These are phyloP conservation scores for Microcebus tavaratra DNA, from an alignment of 2,113 vertebrate species.

Conservation along the genomic window DNA sequence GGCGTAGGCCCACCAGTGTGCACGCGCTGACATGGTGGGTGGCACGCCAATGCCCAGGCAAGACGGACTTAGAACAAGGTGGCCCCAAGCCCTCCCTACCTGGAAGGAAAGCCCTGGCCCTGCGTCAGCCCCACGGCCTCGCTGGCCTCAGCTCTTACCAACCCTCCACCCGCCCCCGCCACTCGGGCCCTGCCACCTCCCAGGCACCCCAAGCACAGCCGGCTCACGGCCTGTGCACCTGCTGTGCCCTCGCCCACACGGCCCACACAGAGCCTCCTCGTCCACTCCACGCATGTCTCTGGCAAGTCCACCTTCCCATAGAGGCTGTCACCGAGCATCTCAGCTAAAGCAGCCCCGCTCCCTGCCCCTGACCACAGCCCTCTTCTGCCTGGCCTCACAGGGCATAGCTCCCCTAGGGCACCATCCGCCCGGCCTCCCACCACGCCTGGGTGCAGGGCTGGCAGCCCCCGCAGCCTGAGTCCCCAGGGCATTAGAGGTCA, in stretches of 20 bases:
- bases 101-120: not conserved
- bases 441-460: not conserved
- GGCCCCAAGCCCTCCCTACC: not conserved
- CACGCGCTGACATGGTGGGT: not conserved
- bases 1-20: not conserved
- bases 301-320: not conserved
- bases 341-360: fast-evolving
- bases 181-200: not conserved
- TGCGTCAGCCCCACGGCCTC: not conserved
- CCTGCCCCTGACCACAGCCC: not conserved
- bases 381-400: not conserved
- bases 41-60: not conserved
- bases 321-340: not conserved
- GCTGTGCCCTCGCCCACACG: not conserved
- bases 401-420: not conserved
- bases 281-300: not conserved
- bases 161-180: fast-evolving
- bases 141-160: not conserved
- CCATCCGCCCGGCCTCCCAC: not conserved
- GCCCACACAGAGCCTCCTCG: no score
- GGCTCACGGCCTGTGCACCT: not conserved
- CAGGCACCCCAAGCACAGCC: fast-evolving
- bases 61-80: not conserved
- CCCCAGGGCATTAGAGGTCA: not conserved
- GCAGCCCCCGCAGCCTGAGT: not conserved